Percentiles rank a stretch among this genome's conserved stretches.
These are phyloP conservation scores for Pipistrellus kuhlii DNA, from an alignment of 2,797 vertebrate genomes.

Conservation along the genomic window DNA sequence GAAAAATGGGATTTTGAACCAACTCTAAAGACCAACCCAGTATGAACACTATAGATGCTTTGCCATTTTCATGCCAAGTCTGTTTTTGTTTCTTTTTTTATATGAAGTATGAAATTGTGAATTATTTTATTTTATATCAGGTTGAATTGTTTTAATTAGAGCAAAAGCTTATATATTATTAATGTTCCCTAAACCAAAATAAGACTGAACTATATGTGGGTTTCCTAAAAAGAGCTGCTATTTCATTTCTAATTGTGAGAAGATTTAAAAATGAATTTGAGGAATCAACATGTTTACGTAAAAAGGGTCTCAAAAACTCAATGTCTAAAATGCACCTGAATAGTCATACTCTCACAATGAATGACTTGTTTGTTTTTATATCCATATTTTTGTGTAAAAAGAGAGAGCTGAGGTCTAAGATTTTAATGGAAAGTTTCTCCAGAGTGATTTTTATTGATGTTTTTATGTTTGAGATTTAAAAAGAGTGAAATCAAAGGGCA, in stretches of 20 bases:
- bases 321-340: not conserved
- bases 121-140: conserved; percentile 33
- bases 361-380: conserved; percentile 33
- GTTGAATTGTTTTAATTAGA: not conserved
- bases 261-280: conserved; percentile 11
- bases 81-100: not conserved
- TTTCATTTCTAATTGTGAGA: conserved; percentile 36
- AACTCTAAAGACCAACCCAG: not conserved
- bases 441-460: conserved; percentile 22
- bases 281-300: conserved; percentile 11
- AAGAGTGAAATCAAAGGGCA: conserved; percentile 28
- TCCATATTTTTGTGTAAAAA: not conserved
- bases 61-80: not conserved
- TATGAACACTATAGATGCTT: not conserved
- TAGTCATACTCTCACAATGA: not conserved
- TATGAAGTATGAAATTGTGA: conserved; percentile 34
- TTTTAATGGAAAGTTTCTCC: conserved; percentile 50
- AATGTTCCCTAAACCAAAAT: not conserved
- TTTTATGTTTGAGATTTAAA: conserved; percentile 53
- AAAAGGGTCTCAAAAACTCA: conserved; percentile 7
- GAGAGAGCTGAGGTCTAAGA: not conserved
- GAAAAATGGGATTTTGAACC: not conserved
- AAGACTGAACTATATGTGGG: not conserved
- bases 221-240: not conserved
- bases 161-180: not conserved